Percentiles rank a stretch among this genome's conserved stretches.
Evolutionary conservation across 2,113 vertebrate species (phyloP).

Genomic region (Albula glossodonta): DNA sequence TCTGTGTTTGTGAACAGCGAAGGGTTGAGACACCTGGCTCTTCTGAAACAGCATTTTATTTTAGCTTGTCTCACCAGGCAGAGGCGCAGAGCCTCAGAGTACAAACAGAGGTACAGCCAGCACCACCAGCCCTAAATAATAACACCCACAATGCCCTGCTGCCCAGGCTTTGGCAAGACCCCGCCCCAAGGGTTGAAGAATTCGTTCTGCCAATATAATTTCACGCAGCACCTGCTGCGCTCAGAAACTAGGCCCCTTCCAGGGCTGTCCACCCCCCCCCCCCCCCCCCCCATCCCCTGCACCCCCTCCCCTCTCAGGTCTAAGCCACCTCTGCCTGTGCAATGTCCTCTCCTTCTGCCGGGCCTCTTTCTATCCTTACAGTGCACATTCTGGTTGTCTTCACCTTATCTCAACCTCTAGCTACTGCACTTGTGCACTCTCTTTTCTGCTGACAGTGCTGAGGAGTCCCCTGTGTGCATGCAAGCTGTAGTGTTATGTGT

Average conservation of each 20-base stretch:
- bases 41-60: background rate
- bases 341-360: background rate
- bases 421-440: background rate
- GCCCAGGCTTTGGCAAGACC: background rate
- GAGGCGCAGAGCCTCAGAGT: background rate
- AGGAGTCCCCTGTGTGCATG: background rate
- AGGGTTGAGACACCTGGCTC: background rate
- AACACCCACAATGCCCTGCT: slow-evolving; percentile 17
- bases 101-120: background rate
- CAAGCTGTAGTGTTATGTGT: background rate
- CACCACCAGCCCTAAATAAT: background rate
- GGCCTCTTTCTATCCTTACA: background rate
- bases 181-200: background rate
- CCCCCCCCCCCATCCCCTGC: too few species aligned
- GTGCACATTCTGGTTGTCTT: background rate
- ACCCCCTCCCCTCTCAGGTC: background rate
- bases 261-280: background rate
- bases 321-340: background rate
- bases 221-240: slow-evolving; percentile 16
- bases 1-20: background rate
- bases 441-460: background rate
- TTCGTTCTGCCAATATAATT: slow-evolving; percentile 25
- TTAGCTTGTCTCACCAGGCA: background rate
- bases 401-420: background rate
- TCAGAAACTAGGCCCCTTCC: background rate